Base-by-base conservation (phyloP, 2,113 vertebrate species). In the Arvicanthis niloticus region DNA sequence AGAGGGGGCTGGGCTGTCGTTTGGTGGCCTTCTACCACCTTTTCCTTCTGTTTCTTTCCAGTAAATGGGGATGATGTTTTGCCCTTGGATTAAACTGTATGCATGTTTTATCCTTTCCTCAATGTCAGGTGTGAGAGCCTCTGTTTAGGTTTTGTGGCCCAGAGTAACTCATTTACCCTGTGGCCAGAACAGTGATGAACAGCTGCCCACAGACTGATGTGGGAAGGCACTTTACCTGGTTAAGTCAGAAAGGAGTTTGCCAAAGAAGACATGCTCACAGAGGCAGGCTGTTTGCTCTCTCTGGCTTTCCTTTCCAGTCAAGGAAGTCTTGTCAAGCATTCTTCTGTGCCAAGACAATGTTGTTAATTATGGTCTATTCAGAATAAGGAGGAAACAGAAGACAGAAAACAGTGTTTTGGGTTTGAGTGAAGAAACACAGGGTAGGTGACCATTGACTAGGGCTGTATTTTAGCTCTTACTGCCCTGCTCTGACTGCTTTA, bases 1-100 rank as follows among this genome's bases (percentile, higher is more conserved):
- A 65, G 31, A 70, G 34, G 48, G 31, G 67, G 67, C 31, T 45
- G 40, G 60, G 24, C 67, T 45, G 0, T 76, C 16, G 31, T 82
- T 56, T 24, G n/a, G 29, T 91, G 13, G 15, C 81, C 19, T 75
- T 89, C 29, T 85, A 1, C 86, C 40, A 1, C 78, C 51, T 94
- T 81, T 81, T 93, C 45, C 56, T 90, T 92, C 68, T 82, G 21
- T 77, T 29, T 96, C 45, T 53, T 78, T 95, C 60, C 22, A 78
- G 2, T 94, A 22, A 48, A 4, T 81, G 48, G 65, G 37, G 58
- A 48, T 88, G 86, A 11, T 62, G 70, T 96, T 31, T 24, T 51
- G 31, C 13, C 31, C 17, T 70, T 97, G 72, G 77, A 40, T 77
- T 91, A 84, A 95, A 84, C 68, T 80, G 4, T 76, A 17, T 76